These are phyloP conservation scores for Leptopilina clavipes DNA, from an alignment of 1,140 invertebrate species.

Conservation along the genomic window DNA sequence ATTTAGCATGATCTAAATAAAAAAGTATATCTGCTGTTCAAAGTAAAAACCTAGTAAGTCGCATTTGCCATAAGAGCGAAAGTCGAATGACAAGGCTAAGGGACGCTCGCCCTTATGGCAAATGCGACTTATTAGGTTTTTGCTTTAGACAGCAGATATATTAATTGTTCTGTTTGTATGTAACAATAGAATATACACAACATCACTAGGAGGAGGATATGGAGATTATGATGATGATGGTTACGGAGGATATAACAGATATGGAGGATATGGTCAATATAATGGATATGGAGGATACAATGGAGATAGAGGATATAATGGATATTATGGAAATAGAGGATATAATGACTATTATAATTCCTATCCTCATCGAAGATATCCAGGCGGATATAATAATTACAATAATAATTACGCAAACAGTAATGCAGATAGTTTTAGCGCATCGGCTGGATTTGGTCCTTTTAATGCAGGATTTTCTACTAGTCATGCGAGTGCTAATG, in stretches of 20 bases:
- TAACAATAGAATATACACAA: no score
- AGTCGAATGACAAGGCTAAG: no score
- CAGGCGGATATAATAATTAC: not conserved
- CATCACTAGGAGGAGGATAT: no score
- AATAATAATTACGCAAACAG: not conserved
- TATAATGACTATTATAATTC: conserved; percentile 5
- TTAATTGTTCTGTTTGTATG: no score
- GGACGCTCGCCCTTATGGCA: no score
- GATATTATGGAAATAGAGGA: not conserved
- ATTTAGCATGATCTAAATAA: no score
- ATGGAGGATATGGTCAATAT: not conserved
- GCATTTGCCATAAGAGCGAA: no score
- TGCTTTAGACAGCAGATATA: no score
- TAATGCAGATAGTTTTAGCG: not conserved
- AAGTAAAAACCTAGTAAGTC: no score
- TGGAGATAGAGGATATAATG: not conserved
- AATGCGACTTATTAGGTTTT: no score
- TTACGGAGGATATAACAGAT: not conserved
- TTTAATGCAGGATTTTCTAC: not conserved
- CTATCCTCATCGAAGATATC: not conserved
- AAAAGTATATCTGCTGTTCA: no score
- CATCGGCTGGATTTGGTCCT: conserved; percentile 16
- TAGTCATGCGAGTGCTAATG: conserved; percentile 27
- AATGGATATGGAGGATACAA: conserved; percentile 13
- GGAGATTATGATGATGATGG: conserved; percentile 20